Conservation (phyloP, 1,140 invertebrate genomes). For the Drosophila funebris region DNA sequence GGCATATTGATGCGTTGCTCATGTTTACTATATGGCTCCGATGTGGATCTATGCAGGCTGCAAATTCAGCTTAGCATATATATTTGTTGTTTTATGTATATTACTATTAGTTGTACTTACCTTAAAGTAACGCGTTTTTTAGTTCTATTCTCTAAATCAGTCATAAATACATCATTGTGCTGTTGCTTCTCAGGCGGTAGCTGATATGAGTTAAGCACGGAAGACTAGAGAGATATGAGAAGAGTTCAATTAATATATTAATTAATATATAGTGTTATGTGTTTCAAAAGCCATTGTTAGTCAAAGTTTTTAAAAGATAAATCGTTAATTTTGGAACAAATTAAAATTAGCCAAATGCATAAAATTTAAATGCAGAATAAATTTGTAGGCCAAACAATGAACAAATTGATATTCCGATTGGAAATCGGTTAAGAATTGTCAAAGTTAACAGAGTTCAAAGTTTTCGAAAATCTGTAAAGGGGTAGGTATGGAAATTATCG, state of each 20-base stretch:
- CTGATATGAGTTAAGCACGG: slow-evolving; percentile 89
- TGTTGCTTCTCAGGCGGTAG: slow-evolving; percentile 74
- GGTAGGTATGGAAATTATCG: too few relatives aligned
- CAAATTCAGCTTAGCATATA: neutral
- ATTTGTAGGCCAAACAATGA: too few relatives aligned
- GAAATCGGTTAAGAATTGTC: too few relatives aligned
- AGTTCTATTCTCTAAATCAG: slow-evolving; percentile 91
- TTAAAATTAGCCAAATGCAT: slow-evolving; percentile 63
- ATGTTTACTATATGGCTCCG: slow-evolving; percentile 75
- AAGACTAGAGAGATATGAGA: slow-evolving; percentile 85
- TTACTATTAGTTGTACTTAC: slow-evolving; percentile 67
- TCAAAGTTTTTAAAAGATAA: too few relatives aligned
- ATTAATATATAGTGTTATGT: too few relatives aligned
- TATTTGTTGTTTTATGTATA: neutral
- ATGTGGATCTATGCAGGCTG: slow-evolving; percentile 78
- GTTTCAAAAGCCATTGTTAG: too few relatives aligned
- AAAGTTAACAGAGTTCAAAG: too few relatives aligned
- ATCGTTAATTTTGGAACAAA: too few relatives aligned
- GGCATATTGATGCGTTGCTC: slow-evolving; percentile 74
- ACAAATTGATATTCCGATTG: too few relatives aligned
- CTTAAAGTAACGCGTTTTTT: slow-evolving; percentile 93
- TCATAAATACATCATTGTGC: slow-evolving; percentile 86
- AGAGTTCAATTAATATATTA: neutral
- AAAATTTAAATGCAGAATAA: too few relatives aligned
- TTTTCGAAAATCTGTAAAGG: too few relatives aligned